Base-by-base conservation (phyloP, 2,888 invertebrate species). In the Diadromus collaris region DNA sequence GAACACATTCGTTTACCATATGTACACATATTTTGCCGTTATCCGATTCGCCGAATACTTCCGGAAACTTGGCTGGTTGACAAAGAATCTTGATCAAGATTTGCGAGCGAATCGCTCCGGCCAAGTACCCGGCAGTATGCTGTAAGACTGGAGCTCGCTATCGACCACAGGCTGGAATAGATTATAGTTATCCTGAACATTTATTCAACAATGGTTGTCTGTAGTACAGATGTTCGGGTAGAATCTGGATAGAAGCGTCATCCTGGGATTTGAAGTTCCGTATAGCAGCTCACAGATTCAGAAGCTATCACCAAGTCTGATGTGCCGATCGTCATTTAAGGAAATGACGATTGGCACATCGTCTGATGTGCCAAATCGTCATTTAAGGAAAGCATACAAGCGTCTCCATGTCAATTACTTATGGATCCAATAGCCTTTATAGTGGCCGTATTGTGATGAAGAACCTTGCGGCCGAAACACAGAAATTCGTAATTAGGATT, bases 11-110 rank as follows among this genome's bases (percentile, higher is more conserved):
- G 27, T 38, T 29, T 74, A 29, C 41, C 41, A 68, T n/a, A 27
- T 68, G 48, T 61, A 27, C 67, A 60, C 51, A 68, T 41, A 67
- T 41, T 63, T 63, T 21, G 32, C 67, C 61, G 54, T 54, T 19
- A 32, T 29, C 54, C n/a, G 10, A 54, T 61, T 75, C 61, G 13
- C 24, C 48, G 32, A n/a, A 32, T 24, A 21, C 34, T 34, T 56
- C 2, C 56, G 46, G 24, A 51, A 68, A 68, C 60, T 74, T 74
- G 74, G 67, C 74, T 46, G 44, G 60, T 38, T 68, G 74, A 74
- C 67, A 74, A 51, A 51, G 60, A 75, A 75, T 68, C 68, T 63
- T 75, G 68, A 68, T 75, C 61, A 75, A 68, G 54, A 60, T 63
- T 75, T 44, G 41, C 32, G 32, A 41, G 54, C 51, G n/a, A 41